phyloP scores from a whole-genome alignment of 2,113 vertebrate genomes.

The Actenoides hombroni region DNA sequence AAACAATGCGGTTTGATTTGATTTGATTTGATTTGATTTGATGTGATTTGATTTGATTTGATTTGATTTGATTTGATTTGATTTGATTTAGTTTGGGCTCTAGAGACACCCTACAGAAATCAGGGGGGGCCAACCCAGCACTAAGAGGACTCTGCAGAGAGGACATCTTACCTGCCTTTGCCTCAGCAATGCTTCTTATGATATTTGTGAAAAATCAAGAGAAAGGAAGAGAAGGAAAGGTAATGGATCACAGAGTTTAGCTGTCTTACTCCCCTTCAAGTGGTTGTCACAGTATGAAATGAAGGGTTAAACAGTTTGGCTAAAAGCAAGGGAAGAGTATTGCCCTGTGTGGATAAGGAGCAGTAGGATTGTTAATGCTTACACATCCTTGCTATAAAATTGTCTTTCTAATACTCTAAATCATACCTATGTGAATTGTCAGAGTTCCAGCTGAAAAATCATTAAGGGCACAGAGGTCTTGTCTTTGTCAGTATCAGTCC shows the following conservation, averaged over 20 bases:
- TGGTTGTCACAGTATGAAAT: not conserved
- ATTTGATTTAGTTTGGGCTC: not conserved
- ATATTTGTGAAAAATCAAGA: not conserved
- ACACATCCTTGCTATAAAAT: slow-evolving; percentile 17
- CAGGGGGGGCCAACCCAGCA: not conserved
- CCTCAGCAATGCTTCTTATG: not conserved
- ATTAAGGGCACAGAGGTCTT: not conserved
- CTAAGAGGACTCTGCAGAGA: not conserved
- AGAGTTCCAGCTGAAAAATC: not conserved
- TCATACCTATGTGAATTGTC: not conserved
- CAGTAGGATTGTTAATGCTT: not conserved
- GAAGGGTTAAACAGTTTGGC: not conserved
- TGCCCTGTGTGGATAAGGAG: not conserved
- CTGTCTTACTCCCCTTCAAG: not conserved
- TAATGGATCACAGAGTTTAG: not conserved
- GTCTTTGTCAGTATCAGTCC: not conserved
- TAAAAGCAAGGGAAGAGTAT: not conserved
- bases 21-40: not conserved
- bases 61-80: not conserved
- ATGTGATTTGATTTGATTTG: not conserved
- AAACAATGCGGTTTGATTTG: not conserved
- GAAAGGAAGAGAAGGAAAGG: not conserved
- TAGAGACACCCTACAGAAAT: not conserved
- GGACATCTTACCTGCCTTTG: not conserved
- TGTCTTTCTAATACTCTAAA: slow-evolving; percentile 4